These are phyloP conservation scores for Phainopepla nitens DNA, from an alignment of 2,113 vertebrate genomes.

Conservation along the genomic window DNA sequence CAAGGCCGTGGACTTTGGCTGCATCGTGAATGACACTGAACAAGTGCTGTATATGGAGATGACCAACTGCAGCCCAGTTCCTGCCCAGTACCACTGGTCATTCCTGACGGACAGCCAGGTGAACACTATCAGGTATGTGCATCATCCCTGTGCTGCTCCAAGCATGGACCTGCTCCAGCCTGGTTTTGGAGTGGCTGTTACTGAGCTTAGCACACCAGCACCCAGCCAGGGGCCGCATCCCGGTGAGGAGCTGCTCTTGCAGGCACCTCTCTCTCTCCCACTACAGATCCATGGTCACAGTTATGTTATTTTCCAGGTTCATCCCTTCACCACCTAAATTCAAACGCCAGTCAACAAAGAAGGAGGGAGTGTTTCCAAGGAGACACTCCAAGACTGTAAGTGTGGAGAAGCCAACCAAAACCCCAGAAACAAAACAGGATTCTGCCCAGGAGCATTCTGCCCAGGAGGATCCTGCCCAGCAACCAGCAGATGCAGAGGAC, in stretches of 20 bases:
- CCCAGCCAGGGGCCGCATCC: accelerated
- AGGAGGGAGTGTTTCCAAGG: background rate
- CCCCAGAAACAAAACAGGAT: accelerated
- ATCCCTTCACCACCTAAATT: background rate
- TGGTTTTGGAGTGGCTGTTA: background rate
- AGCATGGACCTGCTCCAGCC: background rate
- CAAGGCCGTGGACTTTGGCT: conserved; percentile 82
- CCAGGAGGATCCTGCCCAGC: background rate
- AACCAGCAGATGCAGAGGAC: background rate
- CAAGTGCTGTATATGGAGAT: conserved; percentile 61
- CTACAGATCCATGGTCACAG: background rate
- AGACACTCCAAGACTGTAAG: background rate
- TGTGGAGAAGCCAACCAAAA: accelerated
- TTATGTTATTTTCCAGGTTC: conserved; percentile 5
- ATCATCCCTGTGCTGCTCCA: background rate
- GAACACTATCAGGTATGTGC: conserved; percentile 69
- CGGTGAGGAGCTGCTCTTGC: accelerated
- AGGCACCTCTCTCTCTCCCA: background rate
- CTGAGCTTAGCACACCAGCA: background rate
- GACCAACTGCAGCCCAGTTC: conserved; percentile 81
- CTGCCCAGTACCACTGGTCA: conserved; percentile 80
- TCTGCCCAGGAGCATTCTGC: too few relatives aligned
- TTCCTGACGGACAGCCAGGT: conserved; percentile 62
- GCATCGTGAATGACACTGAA: conserved; percentile 80
- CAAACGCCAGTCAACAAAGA: background rate